Percentiles rank a stretch among this genome's conserved stretches.
Conservation (phyloP, 2,888 invertebrate genomes). For the Pristionchus arcanus region DNA sequence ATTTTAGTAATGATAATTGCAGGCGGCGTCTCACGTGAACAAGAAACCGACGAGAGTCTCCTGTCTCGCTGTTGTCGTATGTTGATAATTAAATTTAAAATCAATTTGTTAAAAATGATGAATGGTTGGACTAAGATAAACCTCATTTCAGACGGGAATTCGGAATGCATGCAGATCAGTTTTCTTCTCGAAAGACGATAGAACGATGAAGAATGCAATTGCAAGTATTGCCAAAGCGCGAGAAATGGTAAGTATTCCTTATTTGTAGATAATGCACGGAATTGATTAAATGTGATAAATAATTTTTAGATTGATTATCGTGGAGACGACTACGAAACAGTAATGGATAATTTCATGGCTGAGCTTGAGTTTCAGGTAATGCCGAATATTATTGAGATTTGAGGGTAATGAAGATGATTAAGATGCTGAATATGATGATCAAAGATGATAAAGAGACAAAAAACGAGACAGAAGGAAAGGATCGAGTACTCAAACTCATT, state of each 20-base stretch:
- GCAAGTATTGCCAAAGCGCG: not conserved
- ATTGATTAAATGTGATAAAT: not conserved
- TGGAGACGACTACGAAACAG: not conserved
- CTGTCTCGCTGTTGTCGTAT: not conserved
- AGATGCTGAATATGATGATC: conserved; percentile 6
- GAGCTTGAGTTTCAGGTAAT: conserved; percentile 7
- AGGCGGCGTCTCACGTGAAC: not conserved
- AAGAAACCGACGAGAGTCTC: not conserved
- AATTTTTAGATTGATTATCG: not conserved
- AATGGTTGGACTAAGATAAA: not conserved
- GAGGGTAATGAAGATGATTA: not conserved
- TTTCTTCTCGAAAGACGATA: not conserved
- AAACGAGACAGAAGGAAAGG: not conserved
- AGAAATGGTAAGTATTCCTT: not conserved
- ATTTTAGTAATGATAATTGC: not conserved
- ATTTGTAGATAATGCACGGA: too few relatives aligned
- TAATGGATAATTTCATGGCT: not conserved
- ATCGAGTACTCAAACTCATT: not conserved
- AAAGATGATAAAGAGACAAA: not conserved
- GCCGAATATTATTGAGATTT: not conserved
- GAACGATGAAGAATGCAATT: not conserved
- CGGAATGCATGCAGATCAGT: not conserved
- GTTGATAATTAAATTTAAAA: not conserved
- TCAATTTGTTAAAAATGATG: not conserved
- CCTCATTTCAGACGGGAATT: not conserved